Conservation (phyloP, 1,140 invertebrate genomes). For the Drosophila obscura region DNA sequence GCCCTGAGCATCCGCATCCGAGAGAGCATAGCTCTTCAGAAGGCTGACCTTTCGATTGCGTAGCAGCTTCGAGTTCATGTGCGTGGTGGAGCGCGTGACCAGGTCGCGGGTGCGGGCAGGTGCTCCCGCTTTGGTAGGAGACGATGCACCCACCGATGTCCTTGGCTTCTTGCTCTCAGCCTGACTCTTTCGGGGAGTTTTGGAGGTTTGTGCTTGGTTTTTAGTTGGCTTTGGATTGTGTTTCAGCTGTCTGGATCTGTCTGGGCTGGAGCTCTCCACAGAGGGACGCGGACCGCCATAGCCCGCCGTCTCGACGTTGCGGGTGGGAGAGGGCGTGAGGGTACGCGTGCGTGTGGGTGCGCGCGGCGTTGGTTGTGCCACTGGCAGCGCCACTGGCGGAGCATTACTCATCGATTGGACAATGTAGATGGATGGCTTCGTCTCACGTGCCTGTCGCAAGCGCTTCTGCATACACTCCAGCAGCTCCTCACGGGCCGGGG, state of each 20-base stretch:
- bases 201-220: no score
- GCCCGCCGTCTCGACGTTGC: background rate
- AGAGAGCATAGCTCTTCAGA: constrained; percentile 61
- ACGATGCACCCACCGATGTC: no score
- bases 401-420: constrained; percentile 61
- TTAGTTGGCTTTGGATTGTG: no score
- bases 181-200: no score
- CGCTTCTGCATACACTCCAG: constrained; percentile 64
- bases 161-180: no score
- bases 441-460: constrained; percentile 65
- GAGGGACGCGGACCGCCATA: constrained; percentile 17
- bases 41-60: constrained; percentile 68
- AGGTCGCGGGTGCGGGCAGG: constrained; percentile 40
- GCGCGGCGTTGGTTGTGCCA: background rate
- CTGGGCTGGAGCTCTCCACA: background rate
- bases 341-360: no score
- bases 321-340: no score
- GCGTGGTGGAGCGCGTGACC: constrained; percentile 63
- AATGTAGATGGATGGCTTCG: constrained; percentile 75
- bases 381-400: background rate
- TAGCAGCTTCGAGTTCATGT: constrained; percentile 66
- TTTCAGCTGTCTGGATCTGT: no score
- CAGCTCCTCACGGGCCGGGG: constrained; percentile 46
- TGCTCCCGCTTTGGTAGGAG: constrained; percentile 25
- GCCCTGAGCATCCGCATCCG: constrained; percentile 29